These are phyloP conservation scores for Orius laevigatus DNA, from an alignment of 1,140 invertebrate genomes.

Conservation along the genomic window DNA sequence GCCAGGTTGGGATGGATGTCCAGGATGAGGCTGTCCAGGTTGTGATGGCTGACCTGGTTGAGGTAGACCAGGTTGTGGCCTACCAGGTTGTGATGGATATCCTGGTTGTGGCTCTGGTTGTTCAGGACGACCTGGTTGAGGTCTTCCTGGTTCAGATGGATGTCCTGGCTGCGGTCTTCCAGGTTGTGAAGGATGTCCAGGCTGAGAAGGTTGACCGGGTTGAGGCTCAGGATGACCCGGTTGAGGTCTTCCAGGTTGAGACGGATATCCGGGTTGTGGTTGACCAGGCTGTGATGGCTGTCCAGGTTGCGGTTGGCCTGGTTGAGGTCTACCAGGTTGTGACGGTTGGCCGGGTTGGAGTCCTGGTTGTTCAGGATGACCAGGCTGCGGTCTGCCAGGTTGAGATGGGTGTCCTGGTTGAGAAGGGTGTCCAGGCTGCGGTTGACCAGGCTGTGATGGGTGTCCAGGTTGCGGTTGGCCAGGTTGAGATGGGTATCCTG, in stretches of 20 bases:
- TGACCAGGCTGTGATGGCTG: constrained; percentile 15
- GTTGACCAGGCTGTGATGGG: constrained; percentile 19
- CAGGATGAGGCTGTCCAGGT: constrained; percentile 16
- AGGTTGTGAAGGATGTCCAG: constrained; percentile 4
- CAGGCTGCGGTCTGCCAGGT: constrained; percentile 17
- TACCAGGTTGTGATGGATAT: constrained; percentile 3
- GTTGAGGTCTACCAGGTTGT: constrained; percentile 16
- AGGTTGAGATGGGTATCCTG: constrained; percentile 20
- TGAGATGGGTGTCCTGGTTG: constrained; percentile 17
- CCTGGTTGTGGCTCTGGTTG: constrained; percentile 17
- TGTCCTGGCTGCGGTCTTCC: constrained; percentile 18
- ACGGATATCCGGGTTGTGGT: constrained; percentile 16
- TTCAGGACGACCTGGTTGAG: not conserved
- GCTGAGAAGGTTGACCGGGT: too few relatives aligned
- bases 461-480: constrained; percentile 20
- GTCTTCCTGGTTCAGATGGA: constrained; percentile 1
- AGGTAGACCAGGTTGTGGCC: constrained; percentile 14
- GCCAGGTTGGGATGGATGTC: constrained; percentile 14
- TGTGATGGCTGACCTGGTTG: constrained; percentile 14
- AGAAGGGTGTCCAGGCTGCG: constrained; percentile 22
- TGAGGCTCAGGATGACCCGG: constrained; percentile 22
- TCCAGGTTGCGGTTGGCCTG: constrained; percentile 13
- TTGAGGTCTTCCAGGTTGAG: constrained; percentile 17
- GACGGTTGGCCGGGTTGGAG: constrained; percentile 10
- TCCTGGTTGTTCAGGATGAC: constrained; percentile 17